Conservation (phyloP, 64 coral and sea anemone species). For the Actinia equina region DNA sequence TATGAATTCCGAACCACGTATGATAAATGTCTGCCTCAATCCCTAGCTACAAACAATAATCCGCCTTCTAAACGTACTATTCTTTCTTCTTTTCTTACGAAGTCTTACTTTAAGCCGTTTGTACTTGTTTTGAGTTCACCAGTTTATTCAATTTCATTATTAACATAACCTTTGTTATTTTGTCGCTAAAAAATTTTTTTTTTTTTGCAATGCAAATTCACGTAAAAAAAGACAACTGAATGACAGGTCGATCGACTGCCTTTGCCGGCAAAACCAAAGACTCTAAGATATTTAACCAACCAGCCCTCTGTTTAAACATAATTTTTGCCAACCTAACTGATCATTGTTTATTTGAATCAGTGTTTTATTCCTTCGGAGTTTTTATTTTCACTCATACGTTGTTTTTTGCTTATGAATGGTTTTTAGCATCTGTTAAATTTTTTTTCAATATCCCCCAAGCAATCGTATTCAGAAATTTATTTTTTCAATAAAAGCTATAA, state of each 20-base stretch:
- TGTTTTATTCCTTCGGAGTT: neutral
- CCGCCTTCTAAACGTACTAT: neutral
- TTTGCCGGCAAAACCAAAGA: neutral
- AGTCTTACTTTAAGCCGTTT: neutral
- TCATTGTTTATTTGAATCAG: neutral
- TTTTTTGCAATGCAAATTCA: neutral
- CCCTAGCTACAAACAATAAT: neutral
- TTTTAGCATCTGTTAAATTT: neutral
- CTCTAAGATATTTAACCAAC: neutral
- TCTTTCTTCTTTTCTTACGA: neutral
- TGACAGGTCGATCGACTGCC: neutral
- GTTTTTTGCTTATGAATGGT: neutral
- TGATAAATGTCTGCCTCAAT: neutral
- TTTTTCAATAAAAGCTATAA: neutral
- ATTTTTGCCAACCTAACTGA: neutral
- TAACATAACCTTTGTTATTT: neutral
- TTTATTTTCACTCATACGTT: neutral
- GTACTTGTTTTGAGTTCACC: too few relatives aligned
- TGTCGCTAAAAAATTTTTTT: neutral
- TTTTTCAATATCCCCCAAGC: too few relatives aligned
- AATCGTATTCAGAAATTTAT: neutral
- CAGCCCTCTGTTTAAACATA: neutral
- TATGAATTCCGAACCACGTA: neutral
- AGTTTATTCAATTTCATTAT: neutral
- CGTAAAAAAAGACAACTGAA: too few relatives aligned